A percentile compares a stretch with the other conserved stretches of the same genome.
Evolutionary conservation across 2,888 invertebrate genomes (phyloP).

Genomic region (Melangyna quadrimaculata): DNA sequence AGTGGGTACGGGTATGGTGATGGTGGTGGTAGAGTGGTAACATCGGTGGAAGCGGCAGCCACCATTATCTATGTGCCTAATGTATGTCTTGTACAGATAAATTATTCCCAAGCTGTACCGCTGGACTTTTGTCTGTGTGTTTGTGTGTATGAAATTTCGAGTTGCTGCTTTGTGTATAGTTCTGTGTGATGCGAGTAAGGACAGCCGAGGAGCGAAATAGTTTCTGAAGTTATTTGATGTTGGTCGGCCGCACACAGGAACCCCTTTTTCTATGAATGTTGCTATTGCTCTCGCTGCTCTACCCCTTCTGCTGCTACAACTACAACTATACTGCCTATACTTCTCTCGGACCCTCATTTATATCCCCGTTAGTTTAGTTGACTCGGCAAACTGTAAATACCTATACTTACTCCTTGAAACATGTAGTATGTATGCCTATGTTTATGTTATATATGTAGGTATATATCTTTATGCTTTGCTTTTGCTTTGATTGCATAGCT

Average conservation of each 20-base stretch:
- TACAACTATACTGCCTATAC: background rate
- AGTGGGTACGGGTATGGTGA: conserved; percentile 29
- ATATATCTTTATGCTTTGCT: background rate
- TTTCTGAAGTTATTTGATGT: conserved; percentile 72
- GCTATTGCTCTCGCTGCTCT: conserved; percentile 9
- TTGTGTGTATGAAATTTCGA: background rate
- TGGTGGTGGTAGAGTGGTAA: conserved; percentile 37
- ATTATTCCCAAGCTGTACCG: conserved; percentile 66
- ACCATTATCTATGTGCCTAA: conserved; percentile 71
- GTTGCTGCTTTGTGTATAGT: background rate
- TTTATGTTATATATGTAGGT: conserved; percentile 34
- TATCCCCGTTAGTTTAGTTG: conserved; percentile 61
- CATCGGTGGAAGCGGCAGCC: conserved; percentile 60
- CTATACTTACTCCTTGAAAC: conserved; percentile 64
- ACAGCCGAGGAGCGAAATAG: conserved; percentile 71
- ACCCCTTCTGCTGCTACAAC: background rate
- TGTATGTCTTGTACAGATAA: conserved; percentile 71
- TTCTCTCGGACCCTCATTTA: conserved; percentile 56
- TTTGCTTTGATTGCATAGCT: conserved; percentile 3
- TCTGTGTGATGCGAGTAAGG: conserved; percentile 59
- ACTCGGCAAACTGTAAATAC: conserved; percentile 71
- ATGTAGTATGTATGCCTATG: conserved; percentile 27
- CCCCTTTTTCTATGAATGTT: conserved; percentile 65
- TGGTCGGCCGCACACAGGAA: conserved; percentile 68
- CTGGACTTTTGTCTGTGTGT: conserved; percentile 31